Evolutionary conservation across 2,888 invertebrate species (phyloP).

Genomic region (Drosophila algonquin): DNA sequence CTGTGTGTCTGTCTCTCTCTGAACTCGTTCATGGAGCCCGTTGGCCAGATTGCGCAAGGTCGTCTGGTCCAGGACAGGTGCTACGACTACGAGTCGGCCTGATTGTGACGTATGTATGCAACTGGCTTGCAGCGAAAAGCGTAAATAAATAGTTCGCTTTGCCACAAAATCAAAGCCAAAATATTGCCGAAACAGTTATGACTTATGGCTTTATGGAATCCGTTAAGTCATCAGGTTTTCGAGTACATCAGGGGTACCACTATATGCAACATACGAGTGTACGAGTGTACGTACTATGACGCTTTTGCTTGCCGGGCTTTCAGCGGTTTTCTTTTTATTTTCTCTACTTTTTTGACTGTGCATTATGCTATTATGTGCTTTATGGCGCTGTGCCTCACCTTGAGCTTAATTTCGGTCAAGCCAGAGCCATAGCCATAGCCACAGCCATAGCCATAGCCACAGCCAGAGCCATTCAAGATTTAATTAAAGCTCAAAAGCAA

Average conservation of each 20-base stretch:
- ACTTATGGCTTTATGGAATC: conserved; percentile 51
- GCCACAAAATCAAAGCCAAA: conserved; percentile 46
- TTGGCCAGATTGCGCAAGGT: conserved; percentile 76
- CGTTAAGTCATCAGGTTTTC: conserved; percentile 49
- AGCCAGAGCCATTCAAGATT: conserved; percentile 52
- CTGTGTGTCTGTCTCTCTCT: conserved; percentile 5
- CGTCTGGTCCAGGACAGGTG: conserved; percentile 79
- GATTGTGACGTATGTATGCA: conserved; percentile 55
- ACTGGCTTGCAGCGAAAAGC: conserved; percentile 18
- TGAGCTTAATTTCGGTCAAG: conserved; percentile 78
- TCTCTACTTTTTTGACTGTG: conserved; percentile 17
- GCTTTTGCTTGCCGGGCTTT: conserved; percentile 46
- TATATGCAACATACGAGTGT: conserved; percentile 2
- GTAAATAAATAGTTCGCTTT: conserved; percentile 23
- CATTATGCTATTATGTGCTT: conserved; percentile 11
- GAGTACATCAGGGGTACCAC: neutral
- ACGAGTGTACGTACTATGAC: conserved; percentile 19
- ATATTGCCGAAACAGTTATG: conserved; percentile 69
- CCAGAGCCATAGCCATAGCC: conserved; percentile 12
- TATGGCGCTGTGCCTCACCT: conserved; percentile 59
- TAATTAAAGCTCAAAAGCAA: conserved; percentile 60
- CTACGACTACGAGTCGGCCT: conserved; percentile 43
- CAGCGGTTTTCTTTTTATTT: conserved; percentile 58
- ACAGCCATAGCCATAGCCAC: no score
- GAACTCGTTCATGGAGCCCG: conserved; percentile 61